These are phyloP conservation scores for Holacanthella duospinosa DNA, from an alignment of 2,888 invertebrate genomes.

Conservation along the genomic window DNA sequence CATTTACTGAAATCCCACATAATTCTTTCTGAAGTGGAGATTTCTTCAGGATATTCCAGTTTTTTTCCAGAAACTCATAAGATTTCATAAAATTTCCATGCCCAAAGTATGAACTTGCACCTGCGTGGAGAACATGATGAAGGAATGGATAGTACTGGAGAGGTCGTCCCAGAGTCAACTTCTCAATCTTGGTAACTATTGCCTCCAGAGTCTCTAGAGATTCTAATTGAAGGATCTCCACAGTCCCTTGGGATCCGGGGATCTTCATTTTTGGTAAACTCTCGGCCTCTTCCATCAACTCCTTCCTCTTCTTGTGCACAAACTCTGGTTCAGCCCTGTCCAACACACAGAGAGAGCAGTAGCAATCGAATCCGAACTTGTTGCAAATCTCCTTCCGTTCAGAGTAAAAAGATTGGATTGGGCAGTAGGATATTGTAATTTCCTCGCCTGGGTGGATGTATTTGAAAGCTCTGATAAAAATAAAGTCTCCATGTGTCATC, in stretches of 20 bases:
- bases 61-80: no score
- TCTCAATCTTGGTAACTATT: no score
- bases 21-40: no score
- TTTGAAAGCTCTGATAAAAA: constrained; percentile 18
- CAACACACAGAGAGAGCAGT: background rate
- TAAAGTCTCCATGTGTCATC: constrained; percentile 18
- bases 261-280: background rate
- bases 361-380: background rate
- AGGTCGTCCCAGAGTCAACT: no score
- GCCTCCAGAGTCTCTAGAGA: no score
- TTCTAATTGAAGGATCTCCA: no score
- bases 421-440: constrained; percentile 16
- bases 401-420: background rate
- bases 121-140: no score
- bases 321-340: background rate
- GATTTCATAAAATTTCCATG: no score
- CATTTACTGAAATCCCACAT: no score
- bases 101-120: no score
- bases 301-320: background rate
- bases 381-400: background rate
- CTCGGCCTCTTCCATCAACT: background rate
- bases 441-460: constrained; percentile 16
- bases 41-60: no score
- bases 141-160: no score
- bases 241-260: background rate